These are phyloP conservation scores for Lithophane semibrunnea DNA, from an alignment of 2,888 invertebrate genomes.

Conservation along the genomic window DNA sequence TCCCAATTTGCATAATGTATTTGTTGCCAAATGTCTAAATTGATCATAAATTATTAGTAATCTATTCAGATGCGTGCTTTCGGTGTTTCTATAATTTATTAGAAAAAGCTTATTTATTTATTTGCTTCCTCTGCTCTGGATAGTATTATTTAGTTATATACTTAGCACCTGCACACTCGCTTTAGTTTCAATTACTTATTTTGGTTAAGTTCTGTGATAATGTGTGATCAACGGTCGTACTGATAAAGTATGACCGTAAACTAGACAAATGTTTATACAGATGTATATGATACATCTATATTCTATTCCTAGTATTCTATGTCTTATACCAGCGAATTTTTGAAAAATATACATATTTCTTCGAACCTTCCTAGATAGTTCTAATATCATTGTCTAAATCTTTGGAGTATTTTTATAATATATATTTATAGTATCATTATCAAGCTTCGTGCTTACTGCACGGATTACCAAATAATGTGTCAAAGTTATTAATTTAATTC, in stretches of 20 bases:
- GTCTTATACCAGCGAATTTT: constrained; percentile 1
- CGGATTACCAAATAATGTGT: constrained; percentile 27
- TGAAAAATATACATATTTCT: neutral
- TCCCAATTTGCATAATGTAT: neutral
- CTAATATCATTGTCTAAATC: neutral
- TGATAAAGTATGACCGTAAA: constrained; percentile 43
- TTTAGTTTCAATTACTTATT: constrained; percentile 38
- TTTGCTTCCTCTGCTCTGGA: constrained; percentile 39
- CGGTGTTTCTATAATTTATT: constrained; percentile 34
- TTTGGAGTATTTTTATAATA: constrained; percentile 37
- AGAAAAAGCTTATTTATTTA: constrained; percentile 21
- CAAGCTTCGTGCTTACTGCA: neutral
- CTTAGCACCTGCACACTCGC: constrained; percentile 47
- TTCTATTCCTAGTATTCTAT: neutral
- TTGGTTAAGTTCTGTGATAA: constrained; percentile 65
- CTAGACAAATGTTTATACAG: constrained; percentile 41
- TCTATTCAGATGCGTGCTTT: constrained; percentile 23
- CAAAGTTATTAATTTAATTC: constrained; percentile 46
- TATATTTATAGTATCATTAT: constrained; percentile 12
- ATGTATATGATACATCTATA: constrained; percentile 53
- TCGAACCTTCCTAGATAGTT: neutral
- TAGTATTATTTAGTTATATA: constrained; percentile 47
- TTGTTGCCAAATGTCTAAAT: constrained; percentile 35
- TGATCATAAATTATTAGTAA: constrained; percentile 7
- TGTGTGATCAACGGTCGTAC: constrained; percentile 57